Evolutionary conservation across 1,140 invertebrate species (phyloP), one percentile per base, ranked within the genome.

Genomic region (Chelonus insularis): DNA sequence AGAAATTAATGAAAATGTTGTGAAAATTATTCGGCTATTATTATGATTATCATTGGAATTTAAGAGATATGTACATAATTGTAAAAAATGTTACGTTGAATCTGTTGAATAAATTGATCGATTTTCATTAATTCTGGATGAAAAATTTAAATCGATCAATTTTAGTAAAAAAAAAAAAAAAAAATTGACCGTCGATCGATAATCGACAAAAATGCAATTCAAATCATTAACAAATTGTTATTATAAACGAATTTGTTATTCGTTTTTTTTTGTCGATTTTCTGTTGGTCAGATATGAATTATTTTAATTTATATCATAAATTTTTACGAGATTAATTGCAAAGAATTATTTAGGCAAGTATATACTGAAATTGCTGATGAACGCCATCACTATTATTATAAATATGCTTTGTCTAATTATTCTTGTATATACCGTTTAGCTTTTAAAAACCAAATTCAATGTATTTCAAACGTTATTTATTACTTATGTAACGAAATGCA

Each of bases 381-480:
- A 43, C 14, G 16, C 16, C n/a, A 43, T 43, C 41, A 20, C 1
- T 43, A 43, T 43, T 4, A 39, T 4, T 43, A 16, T 20, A 18
- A 43, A 8, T 47, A 18, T 34, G 47, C 45, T 59, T 43, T 18
- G 32, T 51, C 45, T 12, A 25, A 61, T 47, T 51, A 43, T 55
- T 52, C 36, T 50, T 67, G 58, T 67, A 67, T 43, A 67, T 63
- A 64, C 5, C 50, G 23, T 63, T 55, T 57, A 66, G 54, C 62
- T 36, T 59, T 60, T 64, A 63, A 63, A 61, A 57, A 63, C 58
- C 62, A 63, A 66, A 66, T 48, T 57, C 48, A 63, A 34, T 64
- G 65, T 67, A 64, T 64, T 63, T 67, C 62, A 61, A n/a, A 61
- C 50, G 65, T 63, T 67, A 67, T 67, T 67, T 67, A 67, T 50